Evolutionary conservation across 2,113 vertebrate genomes (phyloP).

Genomic region (Gasterosteus nipponicus): DNA sequence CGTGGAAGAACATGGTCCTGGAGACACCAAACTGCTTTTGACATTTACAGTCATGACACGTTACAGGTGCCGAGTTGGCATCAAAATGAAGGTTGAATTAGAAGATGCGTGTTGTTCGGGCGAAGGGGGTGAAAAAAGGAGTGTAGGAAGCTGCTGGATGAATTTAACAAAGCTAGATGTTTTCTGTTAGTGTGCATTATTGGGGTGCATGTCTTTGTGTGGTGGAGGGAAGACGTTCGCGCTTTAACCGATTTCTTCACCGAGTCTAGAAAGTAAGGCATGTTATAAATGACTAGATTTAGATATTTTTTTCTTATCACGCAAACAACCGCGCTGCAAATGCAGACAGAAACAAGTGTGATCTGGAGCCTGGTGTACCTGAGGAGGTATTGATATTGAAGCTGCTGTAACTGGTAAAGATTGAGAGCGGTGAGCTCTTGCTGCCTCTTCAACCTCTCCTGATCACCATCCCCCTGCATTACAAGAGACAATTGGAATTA

Average conservation of each 20-base stretch:
- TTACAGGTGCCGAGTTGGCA: no score
- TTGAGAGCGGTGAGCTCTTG: conserved; percentile 93
- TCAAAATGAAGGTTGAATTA: not conserved
- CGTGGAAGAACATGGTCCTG: not conserved
- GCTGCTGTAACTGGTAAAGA: conserved; percentile 94
- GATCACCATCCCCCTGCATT: conserved; percentile 90
- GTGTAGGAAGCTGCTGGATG: not conserved
- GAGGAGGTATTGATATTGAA: conserved; percentile 94
- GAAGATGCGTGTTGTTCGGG: not conserved
- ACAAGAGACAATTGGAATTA: conserved; percentile 11
- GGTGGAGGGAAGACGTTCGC: not conserved
- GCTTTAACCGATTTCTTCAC: not conserved
- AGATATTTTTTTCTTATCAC: not conserved
- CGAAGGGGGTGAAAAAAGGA: not conserved
- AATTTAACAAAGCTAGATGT: not conserved
- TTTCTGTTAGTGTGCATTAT: not conserved
- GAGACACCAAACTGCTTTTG: not conserved
- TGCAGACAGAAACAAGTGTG: not conserved
- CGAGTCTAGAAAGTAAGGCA: not conserved
- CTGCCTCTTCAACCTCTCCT: conserved; percentile 93
- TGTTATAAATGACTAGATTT: not conserved
- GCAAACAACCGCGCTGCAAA: not conserved
- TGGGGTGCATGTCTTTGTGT: not conserved
- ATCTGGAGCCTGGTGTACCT: conserved; percentile 79
- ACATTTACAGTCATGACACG: no score